Percentiles rank a stretch among this genome's conserved stretches.
Conservation (phyloP, 2,888 invertebrate species). For the Keiferia lycopersicella region DNA sequence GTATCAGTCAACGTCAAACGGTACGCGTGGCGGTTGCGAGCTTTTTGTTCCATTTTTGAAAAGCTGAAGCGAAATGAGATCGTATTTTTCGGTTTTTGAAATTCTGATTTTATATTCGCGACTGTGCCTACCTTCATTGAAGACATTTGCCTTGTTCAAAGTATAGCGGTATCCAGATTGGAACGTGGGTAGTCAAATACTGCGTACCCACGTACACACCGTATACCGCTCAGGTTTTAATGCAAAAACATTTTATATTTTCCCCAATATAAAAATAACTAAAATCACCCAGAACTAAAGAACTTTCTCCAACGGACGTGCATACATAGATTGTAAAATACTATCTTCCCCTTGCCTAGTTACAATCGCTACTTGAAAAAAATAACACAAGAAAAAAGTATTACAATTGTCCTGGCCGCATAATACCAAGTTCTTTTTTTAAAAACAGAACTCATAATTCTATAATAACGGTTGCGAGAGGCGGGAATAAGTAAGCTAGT, state of each 20-base stretch:
- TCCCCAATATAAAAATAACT: too few species aligned
- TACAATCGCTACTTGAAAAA: not conserved
- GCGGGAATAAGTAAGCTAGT: slow-evolving; percentile 9
- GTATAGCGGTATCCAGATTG: too few species aligned
- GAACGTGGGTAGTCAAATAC: too few species aligned
- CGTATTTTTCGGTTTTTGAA: not conserved
- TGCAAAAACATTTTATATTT: too few species aligned
- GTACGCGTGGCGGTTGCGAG: slow-evolving; percentile 44
- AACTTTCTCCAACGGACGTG: too few species aligned
- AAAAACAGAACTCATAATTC: slow-evolving; percentile 4
- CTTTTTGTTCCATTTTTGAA: slow-evolving; percentile 31
- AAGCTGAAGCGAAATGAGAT: not conserved
- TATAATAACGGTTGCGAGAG: slow-evolving; percentile 3
- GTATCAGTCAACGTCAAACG: slow-evolving; percentile 27
- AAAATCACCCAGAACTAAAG: too few species aligned
- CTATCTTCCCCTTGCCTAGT: too few species aligned
- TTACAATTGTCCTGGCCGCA: not conserved
- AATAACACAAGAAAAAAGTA: not conserved
- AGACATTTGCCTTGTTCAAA: too few species aligned
- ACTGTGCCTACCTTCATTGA: too few species aligned
- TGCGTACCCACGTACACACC: too few species aligned
- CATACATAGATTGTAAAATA: too few species aligned
- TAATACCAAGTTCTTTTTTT: not conserved
- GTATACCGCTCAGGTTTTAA: too few species aligned
- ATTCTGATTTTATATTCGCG: not conserved